These are phyloP conservation scores for Porites cylindrica DNA, from an alignment of 92 coral and sea anemone genomes.

Conservation along the genomic window DNA sequence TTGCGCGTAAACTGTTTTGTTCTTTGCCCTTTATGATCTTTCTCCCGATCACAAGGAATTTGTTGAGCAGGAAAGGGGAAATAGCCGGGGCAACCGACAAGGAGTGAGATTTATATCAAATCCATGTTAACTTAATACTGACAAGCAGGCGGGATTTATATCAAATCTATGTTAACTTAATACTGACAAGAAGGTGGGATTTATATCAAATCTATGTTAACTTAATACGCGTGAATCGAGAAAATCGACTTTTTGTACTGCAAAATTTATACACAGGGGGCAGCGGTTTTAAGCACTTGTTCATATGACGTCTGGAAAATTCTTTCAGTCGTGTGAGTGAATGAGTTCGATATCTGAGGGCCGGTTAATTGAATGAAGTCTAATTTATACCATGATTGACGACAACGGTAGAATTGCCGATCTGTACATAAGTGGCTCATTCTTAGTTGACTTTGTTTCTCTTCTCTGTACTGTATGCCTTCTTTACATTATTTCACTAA, in stretches of 20 bases:
- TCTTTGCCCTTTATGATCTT: neutral
- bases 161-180: neutral
- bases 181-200: neutral
- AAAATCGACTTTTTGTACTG: neutral
- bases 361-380: no score
- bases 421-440: no score
- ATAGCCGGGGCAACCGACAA: neutral
- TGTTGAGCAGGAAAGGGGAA: neutral
- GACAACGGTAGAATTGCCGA: no score
- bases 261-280: neutral
- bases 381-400: no score
- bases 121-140: neutral
- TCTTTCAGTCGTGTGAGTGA: neutral
- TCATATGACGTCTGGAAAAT: neutral
- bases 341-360: no score
- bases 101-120: neutral
- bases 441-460: no score
- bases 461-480: no score
- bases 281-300: neutral
- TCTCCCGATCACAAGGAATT: neutral
- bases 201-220: neutral
- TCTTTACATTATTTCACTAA: no score
- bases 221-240: neutral
- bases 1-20: neutral
- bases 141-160: neutral